Conservation (phyloP, 1,140 invertebrate species). For the Maconellicoccus hirsutus region DNA sequence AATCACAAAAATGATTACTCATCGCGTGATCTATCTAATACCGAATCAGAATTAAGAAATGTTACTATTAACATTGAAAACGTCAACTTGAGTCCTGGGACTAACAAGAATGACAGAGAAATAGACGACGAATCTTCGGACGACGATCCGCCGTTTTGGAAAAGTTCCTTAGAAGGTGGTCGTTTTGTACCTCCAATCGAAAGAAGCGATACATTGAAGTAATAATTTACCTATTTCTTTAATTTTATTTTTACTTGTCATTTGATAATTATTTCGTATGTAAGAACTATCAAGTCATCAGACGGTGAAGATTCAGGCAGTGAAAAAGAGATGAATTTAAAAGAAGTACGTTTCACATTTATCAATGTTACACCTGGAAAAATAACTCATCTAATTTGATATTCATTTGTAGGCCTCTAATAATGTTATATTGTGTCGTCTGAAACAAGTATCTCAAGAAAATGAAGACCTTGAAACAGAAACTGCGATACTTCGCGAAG, state of each 20-base stretch:
- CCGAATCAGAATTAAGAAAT: not conserved
- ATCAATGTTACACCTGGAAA: too few species aligned
- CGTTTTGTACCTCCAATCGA: not conserved
- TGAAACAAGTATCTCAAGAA: conserved; percentile 23
- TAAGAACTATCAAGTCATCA: not conserved
- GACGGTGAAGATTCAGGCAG: not conserved
- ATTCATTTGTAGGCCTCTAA: not conserved
- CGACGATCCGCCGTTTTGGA: conserved; percentile 1
- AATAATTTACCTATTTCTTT: not conserved
- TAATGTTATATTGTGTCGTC: not conserved
- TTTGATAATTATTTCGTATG: too few species aligned
- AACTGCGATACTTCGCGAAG: conserved; percentile 24
- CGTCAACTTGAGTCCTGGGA: not conserved
- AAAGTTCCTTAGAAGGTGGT: conserved; percentile 1
- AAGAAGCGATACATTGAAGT: not conserved
- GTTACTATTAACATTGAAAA: not conserved
- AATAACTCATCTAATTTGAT: not conserved
- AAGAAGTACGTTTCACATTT: not conserved
- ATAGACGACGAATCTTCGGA: not conserved
- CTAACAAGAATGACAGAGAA: not conserved
- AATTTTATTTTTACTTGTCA: conserved; percentile 14
- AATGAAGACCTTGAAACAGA: conserved; percentile 25
- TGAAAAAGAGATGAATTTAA: not conserved
- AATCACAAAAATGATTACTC: too few species aligned
- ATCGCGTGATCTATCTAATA: not conserved